A percentile compares a stretch with the other conserved stretches of the same genome.
Conservation (phyloP, 2,797 vertebrate genomes). For the Pseudotriccus pelzelni region DNA sequence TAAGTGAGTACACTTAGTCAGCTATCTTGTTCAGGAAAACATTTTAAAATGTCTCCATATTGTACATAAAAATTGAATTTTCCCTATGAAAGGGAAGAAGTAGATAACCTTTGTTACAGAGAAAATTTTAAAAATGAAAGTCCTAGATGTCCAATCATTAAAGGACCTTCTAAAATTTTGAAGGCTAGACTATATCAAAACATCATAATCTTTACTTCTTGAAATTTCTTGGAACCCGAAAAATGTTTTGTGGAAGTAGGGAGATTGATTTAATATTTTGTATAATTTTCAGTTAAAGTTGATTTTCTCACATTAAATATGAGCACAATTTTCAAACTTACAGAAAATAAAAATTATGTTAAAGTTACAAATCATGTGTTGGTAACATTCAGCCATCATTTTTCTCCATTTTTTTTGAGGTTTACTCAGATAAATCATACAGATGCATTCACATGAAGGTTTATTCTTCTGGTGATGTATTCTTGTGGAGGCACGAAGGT, state of each 20-base stretch:
- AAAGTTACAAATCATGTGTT: neutral
- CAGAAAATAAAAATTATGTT: neutral
- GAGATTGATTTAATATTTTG: neutral
- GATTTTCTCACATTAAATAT: neutral
- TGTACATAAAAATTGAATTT: neutral
- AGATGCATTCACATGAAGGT: neutral
- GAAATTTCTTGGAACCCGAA: neutral
- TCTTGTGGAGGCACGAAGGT: neutral
- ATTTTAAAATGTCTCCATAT: neutral
- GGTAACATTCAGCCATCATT: neutral
- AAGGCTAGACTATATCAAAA: neutral
- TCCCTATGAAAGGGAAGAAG: neutral
- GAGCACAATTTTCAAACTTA: neutral
- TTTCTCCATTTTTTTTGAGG: neutral
- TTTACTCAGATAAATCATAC: neutral
- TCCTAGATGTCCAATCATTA: neutral
- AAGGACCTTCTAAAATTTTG: neutral
- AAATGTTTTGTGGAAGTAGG: neutral
- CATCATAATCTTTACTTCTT: neutral
- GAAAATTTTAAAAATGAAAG: neutral
- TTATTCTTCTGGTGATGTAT: neutral
- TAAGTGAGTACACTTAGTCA: neutral
- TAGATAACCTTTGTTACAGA: neutral
- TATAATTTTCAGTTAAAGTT: neutral
- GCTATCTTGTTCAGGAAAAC: neutral